Evolutionary conservation across 2,888 invertebrate genomes (phyloP).

Genomic region (Orthonychiurus folsomi): DNA sequence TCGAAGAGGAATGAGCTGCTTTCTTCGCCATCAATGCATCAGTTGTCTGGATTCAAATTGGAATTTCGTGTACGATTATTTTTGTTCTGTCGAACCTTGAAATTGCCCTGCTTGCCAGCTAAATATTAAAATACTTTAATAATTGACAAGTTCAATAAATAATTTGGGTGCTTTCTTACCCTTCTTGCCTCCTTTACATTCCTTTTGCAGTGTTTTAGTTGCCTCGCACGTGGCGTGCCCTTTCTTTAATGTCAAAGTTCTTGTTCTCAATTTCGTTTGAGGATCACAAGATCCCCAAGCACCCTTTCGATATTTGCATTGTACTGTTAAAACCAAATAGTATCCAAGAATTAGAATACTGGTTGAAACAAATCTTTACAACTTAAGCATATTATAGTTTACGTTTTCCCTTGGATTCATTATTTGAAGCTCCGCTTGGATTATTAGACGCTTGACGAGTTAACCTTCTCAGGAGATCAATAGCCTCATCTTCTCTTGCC

Average conservation of each 20-base stretch:
- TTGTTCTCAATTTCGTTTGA: constrained; percentile 69
- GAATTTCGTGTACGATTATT: not conserved
- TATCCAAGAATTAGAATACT: not conserved
- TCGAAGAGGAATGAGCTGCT: too few species aligned
- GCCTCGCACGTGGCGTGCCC: constrained; percentile 54
- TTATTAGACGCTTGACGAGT: constrained; percentile 28
- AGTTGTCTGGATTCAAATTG: too few species aligned
- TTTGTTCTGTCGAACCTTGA: not conserved
- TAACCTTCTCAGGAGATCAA: constrained; percentile 33
- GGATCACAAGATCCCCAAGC: constrained; percentile 82
- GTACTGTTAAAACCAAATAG: constrained; percentile 22
- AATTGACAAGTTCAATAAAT: not conserved
- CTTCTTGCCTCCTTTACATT: constrained; percentile 25
- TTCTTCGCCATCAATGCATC: too few species aligned
- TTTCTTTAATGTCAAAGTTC: constrained; percentile 75
- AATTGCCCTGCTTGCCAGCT: not conserved
- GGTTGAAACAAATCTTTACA: not conserved
- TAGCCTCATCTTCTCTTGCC: constrained; percentile 14
- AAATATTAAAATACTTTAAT: not conserved
- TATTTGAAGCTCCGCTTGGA: not conserved
- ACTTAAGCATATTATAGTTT: not conserved
- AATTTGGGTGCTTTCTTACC: constrained; percentile 3
- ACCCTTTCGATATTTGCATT: constrained; percentile 77
- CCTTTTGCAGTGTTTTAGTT: constrained; percentile 31
- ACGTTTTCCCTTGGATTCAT: not conserved